Base-by-base conservation (phyloP, 2,797 vertebrate genomes). In the Sarcophilus harrisii region DNA sequence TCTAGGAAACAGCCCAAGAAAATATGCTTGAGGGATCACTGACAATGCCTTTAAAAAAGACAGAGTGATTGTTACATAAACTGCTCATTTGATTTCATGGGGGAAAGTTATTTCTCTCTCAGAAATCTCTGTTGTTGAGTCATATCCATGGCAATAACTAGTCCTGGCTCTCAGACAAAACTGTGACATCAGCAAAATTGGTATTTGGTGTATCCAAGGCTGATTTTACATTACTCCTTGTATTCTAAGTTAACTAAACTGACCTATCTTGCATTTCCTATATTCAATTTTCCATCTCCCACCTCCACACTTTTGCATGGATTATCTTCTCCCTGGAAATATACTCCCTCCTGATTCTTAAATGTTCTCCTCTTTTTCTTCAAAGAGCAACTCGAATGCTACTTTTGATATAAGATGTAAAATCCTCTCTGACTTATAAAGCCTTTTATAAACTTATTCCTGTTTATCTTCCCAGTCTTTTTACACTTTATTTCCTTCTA, bases 51-150 rank as follows among this genome's bases (percentile, higher is more conserved):
- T 45, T 18, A 81, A 81, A 81, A 81, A 81, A 45, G 66, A 18
- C n/a, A 81, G 66, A n/a, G 66, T 81, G 18, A 81, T 81, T 81
- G 16, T 81, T 81, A 45, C 24, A 38, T 81, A 81, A 81, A 16
- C 66, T 81, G n/a, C 18, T 81, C 66, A 38, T 81, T 81, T 81
- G 66, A 18, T 38, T 24, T 81, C n/a, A 45, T 24, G 18, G 66
- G 21, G 66, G n/a, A 81, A 81, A 81, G 66, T 18, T 81, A 81
- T 81, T 81, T 81, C 66, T 81, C n/a, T 38, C 66, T 81, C n/a
- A 81, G 66, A 81, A 81, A 81, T 45, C n/a, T 81, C n/a, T 45
- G 66, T 81, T 81, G n/a, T 81, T 81, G 66, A 81, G 66, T 81
- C 66, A 81, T 81, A 81, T 81, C 66, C 66, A 81, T 81, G n/a